Base-by-base conservation (phyloP, 2,113 vertebrate genomes). In the Chroicocephalus ridibundus region DNA sequence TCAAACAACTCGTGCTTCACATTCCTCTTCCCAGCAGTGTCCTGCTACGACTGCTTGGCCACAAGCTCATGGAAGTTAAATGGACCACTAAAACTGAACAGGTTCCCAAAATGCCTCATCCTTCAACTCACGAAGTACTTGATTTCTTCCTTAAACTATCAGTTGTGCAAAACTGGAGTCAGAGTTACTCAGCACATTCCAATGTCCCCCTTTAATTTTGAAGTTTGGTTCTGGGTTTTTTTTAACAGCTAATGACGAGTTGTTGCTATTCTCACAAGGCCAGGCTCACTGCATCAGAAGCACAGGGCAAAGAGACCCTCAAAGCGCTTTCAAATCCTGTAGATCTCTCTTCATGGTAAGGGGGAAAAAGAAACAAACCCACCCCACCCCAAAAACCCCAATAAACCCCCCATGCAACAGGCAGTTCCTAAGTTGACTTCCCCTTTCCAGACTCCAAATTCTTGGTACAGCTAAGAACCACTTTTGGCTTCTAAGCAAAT, bases 381-480 rank as follows among this genome's bases (percentile, higher is more conserved):
- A 6, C 6, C 0, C 11, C 1, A 8, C 7, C 3, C 18, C 5
- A 55, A 36, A 71, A 47, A 4, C 42, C 15, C 4, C 46, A 42
- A 81, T 17, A 52, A 3, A 11, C n/a, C 22, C 0, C 5, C 3
- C 5, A 32, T 16, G 13, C 6, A 68, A 60, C 6, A 13, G 0
- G 1, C 10, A 70, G 34, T 11, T 24, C 8, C 13, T 26, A 91
- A 62, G 4, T 6, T 64, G 29, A 51, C 42, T 64, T 82, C 65
- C 31, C 8, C 18, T 64, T 76, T 74, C 27, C n/a, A 84, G 51
- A 55, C 14, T 64, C 17, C 16, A 24, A 18, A 54, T 86, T 83
- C 32, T 32, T 29, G 7, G 7, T 51, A 68, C 91, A 69, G 10
- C 5, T 18, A 52, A 76, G 52, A 86, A 80, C 6, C 6, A 2